A percentile compares a stretch with the other conserved stretches of the same genome.
Conservation (phyloP, 2,888 invertebrate species). For the Drosophila meridiana region DNA sequence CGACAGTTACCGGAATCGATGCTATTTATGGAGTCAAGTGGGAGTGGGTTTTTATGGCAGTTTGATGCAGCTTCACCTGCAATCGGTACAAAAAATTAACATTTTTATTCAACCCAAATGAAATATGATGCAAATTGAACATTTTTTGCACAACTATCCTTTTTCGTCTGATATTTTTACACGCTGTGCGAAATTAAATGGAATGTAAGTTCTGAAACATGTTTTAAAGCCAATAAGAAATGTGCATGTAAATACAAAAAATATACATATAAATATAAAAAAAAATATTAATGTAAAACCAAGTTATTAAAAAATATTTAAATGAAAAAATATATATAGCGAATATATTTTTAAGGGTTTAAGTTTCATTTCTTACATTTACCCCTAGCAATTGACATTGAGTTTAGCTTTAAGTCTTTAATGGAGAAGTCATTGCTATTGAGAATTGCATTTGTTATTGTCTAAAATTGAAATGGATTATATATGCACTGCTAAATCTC, state of each 20-base stretch:
- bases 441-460: too few species aligned
- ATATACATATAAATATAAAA: neutral
- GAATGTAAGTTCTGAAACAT: neutral
- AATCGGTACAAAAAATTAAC: neutral
- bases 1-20: conserved; percentile 27
- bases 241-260: neutral
- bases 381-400: too few species aligned
- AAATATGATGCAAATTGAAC: neutral
- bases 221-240: neutral
- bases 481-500: neutral
- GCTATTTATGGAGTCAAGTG: conserved; percentile 30
- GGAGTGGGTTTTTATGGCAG: conserved; percentile 6
- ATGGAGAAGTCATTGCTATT: neutral
- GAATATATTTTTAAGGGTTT: too few species aligned
- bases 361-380: too few species aligned
- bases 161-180: neutral
- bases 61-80: neutral
- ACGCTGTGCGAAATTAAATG: neutral
- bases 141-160: neutral
- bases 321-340: too few species aligned
- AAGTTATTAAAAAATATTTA: too few species aligned
- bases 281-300: too few species aligned
- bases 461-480: neutral
- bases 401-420: too few species aligned
- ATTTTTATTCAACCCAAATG: neutral